Conservation (phyloP, 2,888 invertebrate genomes). For the Drosophila nr. perissopoda region DNA sequence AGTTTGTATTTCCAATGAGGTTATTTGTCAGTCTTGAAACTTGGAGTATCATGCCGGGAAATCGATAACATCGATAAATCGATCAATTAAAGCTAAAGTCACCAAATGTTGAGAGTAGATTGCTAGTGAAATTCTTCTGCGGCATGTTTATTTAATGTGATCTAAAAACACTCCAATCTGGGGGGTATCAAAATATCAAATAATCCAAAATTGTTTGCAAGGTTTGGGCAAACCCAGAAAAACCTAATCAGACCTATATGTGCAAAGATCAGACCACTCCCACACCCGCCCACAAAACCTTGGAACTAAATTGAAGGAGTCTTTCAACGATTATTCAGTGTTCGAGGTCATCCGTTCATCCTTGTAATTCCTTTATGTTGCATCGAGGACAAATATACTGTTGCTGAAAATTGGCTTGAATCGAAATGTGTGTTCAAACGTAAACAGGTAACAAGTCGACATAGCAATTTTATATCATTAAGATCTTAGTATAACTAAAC, state of each 20-base stretch:
- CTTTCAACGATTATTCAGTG: background rate
- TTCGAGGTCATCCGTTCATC: background rate
- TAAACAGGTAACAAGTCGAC: constrained; percentile 23
- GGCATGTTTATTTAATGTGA: background rate
- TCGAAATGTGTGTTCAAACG: constrained; percentile 10
- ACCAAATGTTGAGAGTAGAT: background rate
- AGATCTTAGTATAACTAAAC: constrained; percentile 7
- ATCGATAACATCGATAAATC: background rate
- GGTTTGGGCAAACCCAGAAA: background rate
- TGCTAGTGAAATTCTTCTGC: background rate
- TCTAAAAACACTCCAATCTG: background rate
- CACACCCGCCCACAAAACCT: background rate
- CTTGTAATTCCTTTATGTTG: background rate
- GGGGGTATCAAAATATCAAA: background rate
- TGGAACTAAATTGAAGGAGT: background rate
- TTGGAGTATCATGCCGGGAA: background rate
- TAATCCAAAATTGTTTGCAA: background rate
- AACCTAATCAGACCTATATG: background rate
- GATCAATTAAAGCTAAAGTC: background rate
- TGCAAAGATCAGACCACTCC: background rate
- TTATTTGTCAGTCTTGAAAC: background rate
- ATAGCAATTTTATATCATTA: constrained; percentile 14
- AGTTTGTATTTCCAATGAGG: background rate
- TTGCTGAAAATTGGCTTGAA: background rate
- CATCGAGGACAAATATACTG: background rate